Evolutionary conservation across 2,888 invertebrate species (phyloP), one percentile per base, ranked within the genome.

Genomic region (Saturnia japonica): DNA sequence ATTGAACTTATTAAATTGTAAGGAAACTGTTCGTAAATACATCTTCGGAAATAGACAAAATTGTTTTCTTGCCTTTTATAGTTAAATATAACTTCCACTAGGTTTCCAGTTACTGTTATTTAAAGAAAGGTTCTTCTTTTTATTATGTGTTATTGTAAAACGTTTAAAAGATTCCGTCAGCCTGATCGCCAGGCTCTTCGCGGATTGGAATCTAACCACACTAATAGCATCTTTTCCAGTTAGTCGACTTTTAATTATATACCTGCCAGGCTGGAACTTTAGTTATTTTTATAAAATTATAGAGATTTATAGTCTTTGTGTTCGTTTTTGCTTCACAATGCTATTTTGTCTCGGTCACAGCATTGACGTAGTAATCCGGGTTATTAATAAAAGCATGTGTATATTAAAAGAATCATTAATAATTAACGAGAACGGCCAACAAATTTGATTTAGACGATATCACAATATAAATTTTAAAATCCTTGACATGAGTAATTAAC

Each of bases 1-100:
- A 22, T 72, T 40, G 71, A 47, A 76, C 71, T 70, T 34, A 34
- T 67, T 70, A 70, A 71, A 74, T 68, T 68, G 73, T 72, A 42
- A 75, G 76, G 77, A 80, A 79, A 76, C 73, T 51, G 68, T 71
- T 62, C 28, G 45, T 75, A 74, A 75, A 74, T 77, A 70, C 73
- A 74, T 72, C 73, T 69, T 68, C 22, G 72, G 67, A 72, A 74
- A 75, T 67, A 64, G 60, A 72, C 45, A 14, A 54, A 74, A 72
- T 25, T 68, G 66, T 73, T 72, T 72, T 70, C 74, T 68, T 72
- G 67, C 67, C 42, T 74, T 70, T 60, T 64, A 64, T 8, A 64
- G 2, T 19, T 64, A 64, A 64, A 40, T 40, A 40, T 40, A 34
- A 8, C n/a, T 40, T 64, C 40, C 40, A n/a, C 40, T 22, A 22